phyloP scores from a whole-genome alignment of 2,797 vertebrate genomes.

The Dermochelys coriacea region DNA sequence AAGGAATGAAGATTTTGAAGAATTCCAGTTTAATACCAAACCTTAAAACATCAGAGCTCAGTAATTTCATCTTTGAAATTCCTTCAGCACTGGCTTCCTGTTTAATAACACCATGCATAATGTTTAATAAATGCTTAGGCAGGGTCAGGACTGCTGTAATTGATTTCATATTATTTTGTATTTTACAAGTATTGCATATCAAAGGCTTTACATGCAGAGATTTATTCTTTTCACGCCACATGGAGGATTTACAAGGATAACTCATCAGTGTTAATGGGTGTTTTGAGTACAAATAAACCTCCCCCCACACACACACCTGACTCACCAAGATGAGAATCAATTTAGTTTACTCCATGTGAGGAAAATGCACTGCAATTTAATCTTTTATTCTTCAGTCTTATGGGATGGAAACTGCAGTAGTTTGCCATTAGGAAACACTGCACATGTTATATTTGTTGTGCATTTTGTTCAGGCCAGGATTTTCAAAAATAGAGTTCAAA shows the following conservation, averaged over 20 bases:
- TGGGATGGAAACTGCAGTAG: neutral
- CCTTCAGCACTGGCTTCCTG: slow-evolving; percentile 13
- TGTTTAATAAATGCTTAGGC: slow-evolving; percentile 54
- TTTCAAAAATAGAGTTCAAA: neutral
- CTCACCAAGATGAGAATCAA: neutral
- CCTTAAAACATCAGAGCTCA: neutral
- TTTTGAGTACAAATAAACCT: neutral
- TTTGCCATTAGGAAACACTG: slow-evolving; percentile 23
- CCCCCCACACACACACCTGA: neutral
- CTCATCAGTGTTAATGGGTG: slow-evolving; percentile 15
- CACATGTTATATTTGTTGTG: neutral
- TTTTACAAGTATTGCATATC: slow-evolving; percentile 42
- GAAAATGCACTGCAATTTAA: neutral
- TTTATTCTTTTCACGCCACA: neutral
- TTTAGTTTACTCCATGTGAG: neutral
- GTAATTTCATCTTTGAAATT: slow-evolving; percentile 3
- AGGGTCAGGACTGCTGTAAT: slow-evolving; percentile 42
- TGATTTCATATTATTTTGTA: slow-evolving; percentile 41
- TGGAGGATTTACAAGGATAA: slow-evolving; percentile 62
- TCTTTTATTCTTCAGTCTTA: neutral
- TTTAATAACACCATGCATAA: slow-evolving; percentile 50
- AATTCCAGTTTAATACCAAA: neutral
- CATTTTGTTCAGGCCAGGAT: neutral
- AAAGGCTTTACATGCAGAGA: slow-evolving; percentile 4
- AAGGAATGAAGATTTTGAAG: neutral